Evolutionary conservation across 2,888 invertebrate species (phyloP).

Genomic region (Caenorhabditis sulstoni): DNA sequence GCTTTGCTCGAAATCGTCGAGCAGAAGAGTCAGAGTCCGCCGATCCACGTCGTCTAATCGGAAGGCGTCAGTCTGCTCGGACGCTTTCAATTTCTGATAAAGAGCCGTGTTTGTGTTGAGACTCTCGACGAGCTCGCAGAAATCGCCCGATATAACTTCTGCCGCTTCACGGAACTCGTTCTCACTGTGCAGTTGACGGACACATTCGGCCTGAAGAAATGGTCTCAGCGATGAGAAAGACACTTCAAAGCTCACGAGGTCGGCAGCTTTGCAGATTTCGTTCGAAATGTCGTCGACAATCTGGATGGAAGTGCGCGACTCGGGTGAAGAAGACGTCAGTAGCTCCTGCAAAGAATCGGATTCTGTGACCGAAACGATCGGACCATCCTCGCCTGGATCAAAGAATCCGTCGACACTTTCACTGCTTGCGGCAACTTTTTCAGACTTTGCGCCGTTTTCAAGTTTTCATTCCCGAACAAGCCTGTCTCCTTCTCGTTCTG

Average conservation of each 20-base stretch:
- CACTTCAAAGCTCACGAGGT: constrained; percentile 84
- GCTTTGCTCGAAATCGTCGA: constrained; percentile 97
- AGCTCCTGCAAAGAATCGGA: constrained; percentile 21
- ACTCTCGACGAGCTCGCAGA: constrained; percentile 92
- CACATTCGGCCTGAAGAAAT: constrained; percentile 88
- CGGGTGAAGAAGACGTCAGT: constrained; percentile 5
- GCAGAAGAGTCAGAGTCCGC: constrained; percentile 90
- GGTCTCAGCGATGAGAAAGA: background rate
- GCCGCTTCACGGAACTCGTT: constrained; percentile 87
- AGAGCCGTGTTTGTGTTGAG: constrained; percentile 92
- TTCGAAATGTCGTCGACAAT: constrained; percentile 97
- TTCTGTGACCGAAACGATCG: no score
- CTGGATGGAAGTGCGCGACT: constrained; percentile 84
- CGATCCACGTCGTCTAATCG: constrained; percentile 85
- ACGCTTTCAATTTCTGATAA: constrained; percentile 87
- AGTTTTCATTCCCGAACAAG: constrained; percentile 73
- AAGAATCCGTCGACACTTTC: constrained; percentile 36
- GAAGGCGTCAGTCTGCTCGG: constrained; percentile 85
- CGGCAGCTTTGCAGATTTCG: constrained; percentile 94
- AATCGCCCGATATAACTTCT: constrained; percentile 90
- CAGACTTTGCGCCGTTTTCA: constrained; percentile 70
- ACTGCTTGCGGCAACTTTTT: constrained; percentile 64
- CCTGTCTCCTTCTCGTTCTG: constrained; percentile 57
- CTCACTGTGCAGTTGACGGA: constrained; percentile 93
- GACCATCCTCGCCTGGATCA: constrained; percentile 43